Evolutionary conservation across 2,888 invertebrate genomes (phyloP).

Genomic region (Pelosia muscerda): DNA sequence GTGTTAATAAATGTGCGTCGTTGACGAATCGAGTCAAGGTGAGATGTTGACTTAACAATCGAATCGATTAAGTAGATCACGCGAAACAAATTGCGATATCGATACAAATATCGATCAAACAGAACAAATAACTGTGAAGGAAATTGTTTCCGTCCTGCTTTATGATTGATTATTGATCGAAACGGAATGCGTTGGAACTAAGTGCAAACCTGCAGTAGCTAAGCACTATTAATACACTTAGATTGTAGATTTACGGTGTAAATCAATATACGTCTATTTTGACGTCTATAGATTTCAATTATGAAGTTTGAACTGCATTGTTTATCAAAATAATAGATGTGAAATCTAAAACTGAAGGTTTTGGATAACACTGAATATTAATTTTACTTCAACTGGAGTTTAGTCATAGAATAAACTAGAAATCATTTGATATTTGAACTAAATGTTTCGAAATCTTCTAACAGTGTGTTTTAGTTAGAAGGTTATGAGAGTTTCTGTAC

Average conservation of each 20-base stretch:
- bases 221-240: neutral
- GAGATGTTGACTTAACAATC: conserved; percentile 53
- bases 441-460: neutral
- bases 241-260: conserved; percentile 6
- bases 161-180: conserved; percentile 1
- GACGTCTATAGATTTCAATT: neutral
- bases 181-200: conserved; percentile 16
- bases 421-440: neutral
- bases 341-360: neutral
- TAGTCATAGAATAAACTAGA: neutral
- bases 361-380: neutral
- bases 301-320: neutral
- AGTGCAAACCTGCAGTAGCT: neutral
- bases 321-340: conserved; percentile 1
- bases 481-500: too few relatives aligned
- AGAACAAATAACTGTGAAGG: conserved; percentile 14
- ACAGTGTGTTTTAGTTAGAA: too few relatives aligned
- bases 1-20: conserved; percentile 14
- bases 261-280: neutral
- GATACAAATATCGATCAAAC: conserved; percentile 38
- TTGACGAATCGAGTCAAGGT: conserved; percentile 52
- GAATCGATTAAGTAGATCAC: conserved; percentile 52
- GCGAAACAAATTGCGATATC: conserved; percentile 54
- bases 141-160: conserved; percentile 18
- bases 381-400: neutral